Evolutionary conservation across 2,113 vertebrate genomes (phyloP).

Genomic region (Coturnix japonica): DNA sequence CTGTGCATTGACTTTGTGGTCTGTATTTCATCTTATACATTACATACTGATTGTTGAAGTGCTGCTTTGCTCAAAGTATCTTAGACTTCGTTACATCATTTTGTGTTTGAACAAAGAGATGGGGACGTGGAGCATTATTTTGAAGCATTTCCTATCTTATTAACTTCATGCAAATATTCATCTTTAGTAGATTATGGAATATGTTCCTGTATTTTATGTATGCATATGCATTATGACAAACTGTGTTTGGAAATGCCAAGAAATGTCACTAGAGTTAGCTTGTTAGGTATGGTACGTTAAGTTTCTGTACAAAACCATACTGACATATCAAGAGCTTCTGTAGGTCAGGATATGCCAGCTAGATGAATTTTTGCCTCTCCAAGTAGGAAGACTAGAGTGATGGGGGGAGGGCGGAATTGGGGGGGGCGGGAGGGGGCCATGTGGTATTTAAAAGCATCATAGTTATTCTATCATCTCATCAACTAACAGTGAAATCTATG

Average conservation of each 20-base stretch:
- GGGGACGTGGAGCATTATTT: not conserved
- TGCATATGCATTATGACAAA: constrained; percentile 24
- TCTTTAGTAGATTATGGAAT: not conserved
- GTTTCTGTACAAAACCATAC: constrained; percentile 14
- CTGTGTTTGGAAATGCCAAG: not conserved
- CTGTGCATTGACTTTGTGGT: not conserved
- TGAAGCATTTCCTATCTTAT: not conserved
- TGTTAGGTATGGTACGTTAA: constrained; percentile 10
- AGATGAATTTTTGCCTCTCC: not conserved
- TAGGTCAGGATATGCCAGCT: not conserved
- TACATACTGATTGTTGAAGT: not conserved
- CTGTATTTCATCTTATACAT: not conserved
- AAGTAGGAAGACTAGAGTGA: not conserved
- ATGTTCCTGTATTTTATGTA: not conserved
- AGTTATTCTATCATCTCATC: constrained; percentile 22
- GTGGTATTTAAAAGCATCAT: constrained; percentile 11
- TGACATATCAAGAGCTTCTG: constrained; percentile 36
- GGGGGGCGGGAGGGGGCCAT: not conserved
- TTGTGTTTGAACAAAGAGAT: not conserved
- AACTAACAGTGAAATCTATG: constrained; percentile 32
- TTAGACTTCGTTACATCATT: not conserved
- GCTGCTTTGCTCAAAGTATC: not conserved
- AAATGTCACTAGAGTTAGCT: not conserved
- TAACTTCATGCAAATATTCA: not conserved
- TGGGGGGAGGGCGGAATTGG: not conserved